Percentiles rank a stretch among this genome's conserved stretches.
Evolutionary conservation across 1,140 invertebrate species (phyloP).

Genomic region (Bicyclus anynana): DNA sequence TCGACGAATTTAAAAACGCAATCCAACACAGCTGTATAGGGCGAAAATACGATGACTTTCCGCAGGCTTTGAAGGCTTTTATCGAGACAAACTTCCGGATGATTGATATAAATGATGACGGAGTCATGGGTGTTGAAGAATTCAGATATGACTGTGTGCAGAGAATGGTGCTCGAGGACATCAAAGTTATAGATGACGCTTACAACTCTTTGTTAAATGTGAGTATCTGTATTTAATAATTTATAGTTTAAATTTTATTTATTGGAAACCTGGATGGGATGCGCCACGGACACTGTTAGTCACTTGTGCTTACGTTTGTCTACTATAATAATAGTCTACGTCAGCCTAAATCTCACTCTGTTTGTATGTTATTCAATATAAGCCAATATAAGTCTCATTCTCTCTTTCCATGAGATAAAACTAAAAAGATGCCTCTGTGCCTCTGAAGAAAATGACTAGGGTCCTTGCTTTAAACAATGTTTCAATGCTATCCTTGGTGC

Average conservation of each 20-base stretch:
- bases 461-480: too few relatives aligned
- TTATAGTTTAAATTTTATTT: not conserved
- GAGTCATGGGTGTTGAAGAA: slow-evolving; percentile 86
- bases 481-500: too few relatives aligned
- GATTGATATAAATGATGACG: slow-evolving; percentile 88
- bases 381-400: too few relatives aligned
- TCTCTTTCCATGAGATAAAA: too few relatives aligned
- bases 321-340: too few relatives aligned
- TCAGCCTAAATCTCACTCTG: too few relatives aligned
- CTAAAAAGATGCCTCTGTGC: too few relatives aligned
- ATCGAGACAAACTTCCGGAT: slow-evolving; percentile 89
- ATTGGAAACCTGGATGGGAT: not conserved
- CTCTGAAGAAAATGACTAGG: too few relatives aligned
- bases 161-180: slow-evolving; percentile 85
- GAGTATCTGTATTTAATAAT: slow-evolving; percentile 55
- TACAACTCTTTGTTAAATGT: slow-evolving; percentile 87
- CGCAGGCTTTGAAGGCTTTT: slow-evolving; percentile 88
- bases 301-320: too few relatives aligned
- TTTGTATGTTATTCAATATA: too few relatives aligned
- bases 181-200: slow-evolving; percentile 86
- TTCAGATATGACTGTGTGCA: slow-evolving; percentile 89
- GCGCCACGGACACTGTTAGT: too few relatives aligned
- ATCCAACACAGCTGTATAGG: slow-evolving; percentile 89
- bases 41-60: slow-evolving; percentile 86
- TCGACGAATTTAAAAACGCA: slow-evolving; percentile 89